These are phyloP conservation scores for Eudemis profundana DNA, from an alignment of 2,888 invertebrate genomes.

Conservation along the genomic window DNA sequence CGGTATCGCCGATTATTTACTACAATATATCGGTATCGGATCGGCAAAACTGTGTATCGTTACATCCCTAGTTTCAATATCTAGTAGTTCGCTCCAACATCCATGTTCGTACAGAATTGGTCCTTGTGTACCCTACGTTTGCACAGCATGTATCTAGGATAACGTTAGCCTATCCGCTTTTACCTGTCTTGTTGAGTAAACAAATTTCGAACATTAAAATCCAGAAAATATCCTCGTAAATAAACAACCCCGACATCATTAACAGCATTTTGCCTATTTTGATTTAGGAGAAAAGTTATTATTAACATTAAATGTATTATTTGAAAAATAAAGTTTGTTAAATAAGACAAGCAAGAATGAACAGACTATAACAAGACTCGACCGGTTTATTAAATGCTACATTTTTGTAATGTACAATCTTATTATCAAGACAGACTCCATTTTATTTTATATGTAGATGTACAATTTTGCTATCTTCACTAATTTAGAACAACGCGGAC, in stretches of 20 bases:
- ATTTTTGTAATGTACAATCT: conserved; percentile 32
- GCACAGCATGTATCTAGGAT: neutral
- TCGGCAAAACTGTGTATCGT: no score
- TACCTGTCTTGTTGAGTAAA: neutral
- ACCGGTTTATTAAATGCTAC: conserved; percentile 21
- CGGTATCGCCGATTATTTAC: no score
- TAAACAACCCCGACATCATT: neutral
- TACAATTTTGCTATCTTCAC: conserved; percentile 33
- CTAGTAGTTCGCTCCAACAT: conserved; percentile 18
- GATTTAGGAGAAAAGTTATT: neutral
- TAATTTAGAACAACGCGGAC: conserved; percentile 20
- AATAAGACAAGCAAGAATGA: neutral
- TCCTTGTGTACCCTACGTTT: conserved; percentile 16
- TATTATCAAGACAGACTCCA: conserved; percentile 26
- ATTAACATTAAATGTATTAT: neutral
- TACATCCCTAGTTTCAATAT: no score
- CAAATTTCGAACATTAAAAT: neutral
- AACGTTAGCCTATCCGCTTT: neutral
- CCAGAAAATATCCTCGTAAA: neutral
- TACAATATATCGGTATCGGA: no score
- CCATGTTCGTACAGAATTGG: conserved; percentile 27
- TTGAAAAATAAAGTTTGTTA: neutral
- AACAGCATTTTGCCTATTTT: neutral
- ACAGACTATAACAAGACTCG: neutral
- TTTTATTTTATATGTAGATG: conserved; percentile 27